These are phyloP conservation scores for Fragum sueziense DNA, from an alignment of 2,888 invertebrate genomes.

Conservation along the genomic window DNA sequence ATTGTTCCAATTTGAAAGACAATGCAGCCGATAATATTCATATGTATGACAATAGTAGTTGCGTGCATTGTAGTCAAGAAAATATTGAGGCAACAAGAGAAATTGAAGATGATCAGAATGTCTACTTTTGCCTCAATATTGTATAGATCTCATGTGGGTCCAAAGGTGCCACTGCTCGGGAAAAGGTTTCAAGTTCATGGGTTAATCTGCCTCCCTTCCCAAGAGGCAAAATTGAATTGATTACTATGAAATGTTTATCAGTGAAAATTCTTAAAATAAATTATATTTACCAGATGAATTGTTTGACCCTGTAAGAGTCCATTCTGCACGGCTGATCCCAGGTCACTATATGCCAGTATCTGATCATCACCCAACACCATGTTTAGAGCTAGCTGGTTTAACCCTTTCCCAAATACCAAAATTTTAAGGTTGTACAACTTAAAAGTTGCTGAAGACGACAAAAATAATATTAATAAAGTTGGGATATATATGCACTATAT, in stretches of 20 bases:
- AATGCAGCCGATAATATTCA: background rate
- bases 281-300: slow-evolving; percentile 68
- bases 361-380: slow-evolving; percentile 80
- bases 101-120: no score
- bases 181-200: no score
- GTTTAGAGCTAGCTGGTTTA: slow-evolving; percentile 82
- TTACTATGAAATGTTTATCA: no score
- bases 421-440: slow-evolving; percentile 63
- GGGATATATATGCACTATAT: no score
- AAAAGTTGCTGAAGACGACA: slow-evolving; percentile 2
- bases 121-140: no score
- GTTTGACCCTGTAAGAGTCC: slow-evolving; percentile 66
- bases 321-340: slow-evolving; percentile 67
- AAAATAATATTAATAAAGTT: background rate
- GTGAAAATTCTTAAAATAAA: no score
- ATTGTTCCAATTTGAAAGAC: background rate
- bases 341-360: slow-evolving; percentile 74
- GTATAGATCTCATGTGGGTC: no score
- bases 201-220: no score
- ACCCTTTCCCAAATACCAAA: no score
- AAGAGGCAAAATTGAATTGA: no score
- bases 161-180: no score
- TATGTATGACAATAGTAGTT: background rate
- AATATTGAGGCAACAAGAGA: no score
- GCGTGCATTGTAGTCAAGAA: background rate